A percentile compares a stretch with the other conserved stretches of the same genome.
phyloP scores from a whole-genome alignment of 2,797 vertebrate genomes.

The Coregonus suidteri region DNA sequence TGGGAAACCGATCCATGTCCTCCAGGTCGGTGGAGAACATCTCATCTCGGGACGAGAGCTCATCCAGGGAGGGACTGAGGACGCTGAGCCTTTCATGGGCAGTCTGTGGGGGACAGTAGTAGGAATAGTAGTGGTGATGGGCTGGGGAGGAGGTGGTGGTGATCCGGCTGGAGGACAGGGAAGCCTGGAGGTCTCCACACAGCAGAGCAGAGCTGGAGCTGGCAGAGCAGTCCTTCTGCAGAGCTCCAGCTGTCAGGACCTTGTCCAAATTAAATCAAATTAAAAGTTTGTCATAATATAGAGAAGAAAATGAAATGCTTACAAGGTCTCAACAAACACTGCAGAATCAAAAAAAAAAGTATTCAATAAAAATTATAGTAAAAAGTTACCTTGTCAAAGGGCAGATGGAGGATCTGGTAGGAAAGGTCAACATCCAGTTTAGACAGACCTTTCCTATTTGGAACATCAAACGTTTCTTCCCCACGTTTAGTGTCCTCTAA shows the following conservation, averaged over 20 bases:
- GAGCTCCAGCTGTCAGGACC: constrained; percentile 42
- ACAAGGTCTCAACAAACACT: neutral
- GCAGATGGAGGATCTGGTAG: constrained; percentile 70
- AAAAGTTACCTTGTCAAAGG: constrained; percentile 51
- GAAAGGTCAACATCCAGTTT: constrained; percentile 28
- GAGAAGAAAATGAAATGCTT: neutral
- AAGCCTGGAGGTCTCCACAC: constrained; percentile 8
- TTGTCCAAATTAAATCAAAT: constrained; percentile 45
- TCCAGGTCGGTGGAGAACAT: constrained; percentile 80
- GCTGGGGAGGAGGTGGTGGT: constrained; percentile 36
- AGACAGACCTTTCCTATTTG: neutral
- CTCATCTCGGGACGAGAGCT: constrained; percentile 80
- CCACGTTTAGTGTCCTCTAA: constrained; percentile 7
- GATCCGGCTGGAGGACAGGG: constrained; percentile 18
- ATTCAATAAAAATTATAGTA: neutral
- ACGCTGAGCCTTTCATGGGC: constrained; percentile 75
- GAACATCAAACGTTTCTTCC: constrained; percentile 7
- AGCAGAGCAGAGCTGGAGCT: constrained; percentile 9
- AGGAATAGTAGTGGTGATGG: constrained; percentile 63
- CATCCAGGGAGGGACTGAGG: constrained; percentile 77
- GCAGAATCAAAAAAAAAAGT: neutral
- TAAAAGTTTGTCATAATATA: neutral
- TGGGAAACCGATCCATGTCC: constrained; percentile 69
- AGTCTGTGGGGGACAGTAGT: constrained; percentile 64
- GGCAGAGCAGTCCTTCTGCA: constrained; percentile 32